A percentile compares a stretch with the other conserved stretches of the same genome.
Evolutionary conservation across 2,113 vertebrate species (phyloP).

Genomic region (Xenopus laevis): DNA sequence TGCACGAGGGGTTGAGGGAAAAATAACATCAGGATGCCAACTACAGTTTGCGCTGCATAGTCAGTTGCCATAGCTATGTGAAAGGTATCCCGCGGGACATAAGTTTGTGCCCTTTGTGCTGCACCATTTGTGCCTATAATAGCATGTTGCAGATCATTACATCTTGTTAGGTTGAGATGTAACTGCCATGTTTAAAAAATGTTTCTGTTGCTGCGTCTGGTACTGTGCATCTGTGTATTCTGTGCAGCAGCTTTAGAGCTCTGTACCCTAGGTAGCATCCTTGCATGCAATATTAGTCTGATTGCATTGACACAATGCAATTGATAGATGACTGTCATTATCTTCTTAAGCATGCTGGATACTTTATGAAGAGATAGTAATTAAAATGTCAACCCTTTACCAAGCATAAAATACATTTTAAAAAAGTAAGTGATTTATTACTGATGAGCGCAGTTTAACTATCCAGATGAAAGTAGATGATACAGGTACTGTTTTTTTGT

Average conservation of each 20-base stretch:
- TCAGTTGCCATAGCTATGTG: too few relatives aligned
- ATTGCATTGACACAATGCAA: slow-evolving; percentile 64
- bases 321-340: slow-evolving; percentile 77
- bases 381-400: slow-evolving; percentile 65
- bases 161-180: too few relatives aligned
- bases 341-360: slow-evolving; percentile 68
- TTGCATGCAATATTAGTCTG: slow-evolving; percentile 63
- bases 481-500: slow-evolving; percentile 49
- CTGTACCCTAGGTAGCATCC: slow-evolving; percentile 58
- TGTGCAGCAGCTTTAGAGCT: slow-evolving; percentile 29
- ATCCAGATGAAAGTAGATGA: slow-evolving; percentile 48
- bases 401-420: background rate
- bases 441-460: slow-evolving; percentile 51
- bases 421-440: slow-evolving; percentile 9
- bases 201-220: slow-evolving; percentile 7
- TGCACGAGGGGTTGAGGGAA: too few relatives aligned
- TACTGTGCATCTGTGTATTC: slow-evolving; percentile 50
- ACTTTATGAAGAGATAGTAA: slow-evolving; percentile 61
- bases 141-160: too few relatives aligned
- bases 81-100: too few relatives aligned
- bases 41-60: too few relatives aligned
- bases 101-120: too few relatives aligned
- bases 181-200: background rate
- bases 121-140: too few relatives aligned
- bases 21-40: too few relatives aligned